These are phyloP conservation scores for Dynastes grantii DNA, from an alignment of 2,888 invertebrate species.

Conservation along the genomic window DNA sequence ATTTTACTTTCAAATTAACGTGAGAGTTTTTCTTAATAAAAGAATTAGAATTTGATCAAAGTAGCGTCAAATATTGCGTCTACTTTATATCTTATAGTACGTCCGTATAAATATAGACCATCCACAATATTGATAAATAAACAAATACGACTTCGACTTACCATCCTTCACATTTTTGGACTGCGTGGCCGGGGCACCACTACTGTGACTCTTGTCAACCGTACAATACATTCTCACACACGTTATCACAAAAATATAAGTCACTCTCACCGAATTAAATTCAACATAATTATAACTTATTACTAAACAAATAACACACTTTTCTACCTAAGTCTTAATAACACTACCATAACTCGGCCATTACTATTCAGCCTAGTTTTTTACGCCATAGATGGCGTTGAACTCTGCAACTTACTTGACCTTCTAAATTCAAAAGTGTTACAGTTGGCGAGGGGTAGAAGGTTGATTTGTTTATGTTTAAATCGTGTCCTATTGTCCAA, in stretches of 20 bases:
- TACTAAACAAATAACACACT: constrained; percentile 60
- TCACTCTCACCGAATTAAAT: constrained; percentile 77
- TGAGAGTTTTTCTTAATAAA: neutral
- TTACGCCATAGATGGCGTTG: constrained; percentile 65
- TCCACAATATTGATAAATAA: constrained; percentile 48
- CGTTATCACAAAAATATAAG: constrained; percentile 56
- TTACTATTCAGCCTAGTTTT: constrained; percentile 67
- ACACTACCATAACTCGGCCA: constrained; percentile 69
- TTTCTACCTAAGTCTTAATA: constrained; percentile 55
- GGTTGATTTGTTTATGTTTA: neutral
- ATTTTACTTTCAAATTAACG: constrained; percentile 27
- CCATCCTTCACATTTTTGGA: constrained; percentile 84
- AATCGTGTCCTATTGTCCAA: no score
- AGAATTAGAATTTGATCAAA: constrained; percentile 9
- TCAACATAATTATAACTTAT: constrained; percentile 70
- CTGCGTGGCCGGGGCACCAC: constrained; percentile 82
- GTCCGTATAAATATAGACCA: constrained; percentile 38
- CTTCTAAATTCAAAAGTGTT: constrained; percentile 52
- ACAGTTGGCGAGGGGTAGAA: constrained; percentile 19
- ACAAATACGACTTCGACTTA: constrained; percentile 69
- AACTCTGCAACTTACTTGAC: constrained; percentile 55
- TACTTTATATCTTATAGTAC: constrained; percentile 5
- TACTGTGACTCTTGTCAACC: constrained; percentile 82
- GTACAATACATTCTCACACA: constrained; percentile 80
- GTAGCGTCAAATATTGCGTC: neutral